These are phyloP conservation scores for Mythimna vitellina DNA, from an alignment of 2,888 invertebrate species.

Conservation along the genomic window DNA sequence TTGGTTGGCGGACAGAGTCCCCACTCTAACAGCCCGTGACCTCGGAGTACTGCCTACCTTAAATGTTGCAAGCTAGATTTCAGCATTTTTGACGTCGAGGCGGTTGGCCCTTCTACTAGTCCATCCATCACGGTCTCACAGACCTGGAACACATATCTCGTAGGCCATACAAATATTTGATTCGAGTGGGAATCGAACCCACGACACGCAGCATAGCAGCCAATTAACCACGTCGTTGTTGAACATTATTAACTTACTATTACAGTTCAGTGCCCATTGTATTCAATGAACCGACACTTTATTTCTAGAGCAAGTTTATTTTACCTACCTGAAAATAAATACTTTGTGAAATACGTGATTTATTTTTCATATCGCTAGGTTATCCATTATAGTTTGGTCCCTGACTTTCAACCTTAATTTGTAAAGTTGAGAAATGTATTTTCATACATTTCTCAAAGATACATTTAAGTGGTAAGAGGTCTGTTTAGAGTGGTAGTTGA, in stretches of 20 bases:
- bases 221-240: too few species aligned
- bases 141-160: too few species aligned
- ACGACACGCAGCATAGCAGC: too few species aligned
- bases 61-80: too few species aligned
- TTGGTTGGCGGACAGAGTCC: too few species aligned
- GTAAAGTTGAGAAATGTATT: neutral
- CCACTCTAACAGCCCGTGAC: too few species aligned
- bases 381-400: conserved; percentile 12
- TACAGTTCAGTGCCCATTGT: neutral
- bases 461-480: conserved; percentile 9
- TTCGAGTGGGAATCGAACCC: too few species aligned
- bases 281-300: conserved; percentile 3
- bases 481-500: conserved; percentile 15
- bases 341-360: conserved; percentile 20
- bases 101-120: too few species aligned
- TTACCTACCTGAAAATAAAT: conserved; percentile 2
- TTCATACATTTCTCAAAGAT: conserved; percentile 20
- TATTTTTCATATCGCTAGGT: conserved; percentile 18
- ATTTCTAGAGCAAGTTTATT: neutral
- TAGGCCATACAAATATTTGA: too few species aligned
- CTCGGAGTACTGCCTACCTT: too few species aligned
- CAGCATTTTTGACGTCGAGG: too few species aligned
- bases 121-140: too few species aligned
- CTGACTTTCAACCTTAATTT: conserved; percentile 19
- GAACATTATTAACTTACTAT: neutral